Conservation (phyloP, 2,797 vertebrate genomes). For the Taeniopygia guttata region DNA sequence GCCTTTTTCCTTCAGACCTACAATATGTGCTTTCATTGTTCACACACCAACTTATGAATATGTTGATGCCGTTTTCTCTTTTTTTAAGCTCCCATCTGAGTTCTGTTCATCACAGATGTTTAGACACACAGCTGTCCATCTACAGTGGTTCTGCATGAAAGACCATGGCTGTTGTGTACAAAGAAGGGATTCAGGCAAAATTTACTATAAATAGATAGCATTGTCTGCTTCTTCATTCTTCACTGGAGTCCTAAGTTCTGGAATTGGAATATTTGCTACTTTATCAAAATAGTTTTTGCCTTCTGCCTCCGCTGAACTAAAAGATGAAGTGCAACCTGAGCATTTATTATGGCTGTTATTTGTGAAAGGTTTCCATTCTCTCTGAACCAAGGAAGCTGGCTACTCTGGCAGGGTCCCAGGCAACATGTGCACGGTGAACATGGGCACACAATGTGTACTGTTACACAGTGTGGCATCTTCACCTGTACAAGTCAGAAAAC, state of each 20-base stretch:
- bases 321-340: conserved; percentile 51
- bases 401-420: background rate
- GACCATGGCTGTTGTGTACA: conserved; percentile 68
- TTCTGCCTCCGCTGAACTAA: conserved; percentile 32
- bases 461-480: background rate
- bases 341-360: conserved; percentile 35
- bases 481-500: background rate
- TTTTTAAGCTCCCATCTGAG: conserved; percentile 74
- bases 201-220: conserved; percentile 64
- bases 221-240: conserved; percentile 67
- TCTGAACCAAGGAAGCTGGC: background rate
- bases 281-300: conserved; percentile 60
- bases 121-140: conserved; percentile 76
- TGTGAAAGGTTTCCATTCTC: conserved; percentile 7
- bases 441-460: background rate
- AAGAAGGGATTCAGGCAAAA: conserved; percentile 71
- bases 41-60: conserved; percentile 73
- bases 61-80: conserved; percentile 73
- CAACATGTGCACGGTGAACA: background rate
- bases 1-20: conserved; percentile 74
- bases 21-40: conserved; percentile 75
- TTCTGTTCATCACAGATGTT: conserved; percentile 75
- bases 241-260: conserved; percentile 60
- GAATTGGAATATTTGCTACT: conserved; percentile 67
- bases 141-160: conserved; percentile 74